A percentile compares a stretch with the other conserved stretches of the same genome.
These are phyloP conservation scores for Seladonia tumulorum DNA, from an alignment of 2,888 invertebrate genomes.

Conservation along the genomic window DNA sequence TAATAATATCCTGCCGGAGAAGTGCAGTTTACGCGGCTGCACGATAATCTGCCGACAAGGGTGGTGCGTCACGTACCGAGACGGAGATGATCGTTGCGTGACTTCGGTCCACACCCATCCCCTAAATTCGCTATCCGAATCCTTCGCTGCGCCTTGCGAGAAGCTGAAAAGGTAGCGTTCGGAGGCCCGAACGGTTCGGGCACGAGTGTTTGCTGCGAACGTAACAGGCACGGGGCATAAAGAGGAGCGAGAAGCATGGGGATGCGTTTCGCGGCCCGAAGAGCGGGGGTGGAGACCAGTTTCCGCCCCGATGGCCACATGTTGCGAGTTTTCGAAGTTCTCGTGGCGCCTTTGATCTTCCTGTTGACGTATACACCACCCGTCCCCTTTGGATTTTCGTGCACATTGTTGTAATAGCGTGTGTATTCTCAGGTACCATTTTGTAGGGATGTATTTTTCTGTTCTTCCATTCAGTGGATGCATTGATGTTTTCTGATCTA, in stretches of 20 bases:
- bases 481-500: too few relatives aligned
- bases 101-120: slow-evolving; percentile 43
- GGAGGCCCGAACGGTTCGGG: background rate
- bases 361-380: background rate
- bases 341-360: slow-evolving; percentile 43
- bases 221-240: slow-evolving; percentile 19
- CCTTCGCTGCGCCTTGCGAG: background rate
- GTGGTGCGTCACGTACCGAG: slow-evolving; percentile 65
- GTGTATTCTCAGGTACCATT: too few relatives aligned
- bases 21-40: slow-evolving; percentile 32
- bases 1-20: slow-evolving; percentile 32
- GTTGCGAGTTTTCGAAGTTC: slow-evolving; percentile 73
- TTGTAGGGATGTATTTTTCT: too few relatives aligned
- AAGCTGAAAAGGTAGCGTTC: slow-evolving; percentile 17
- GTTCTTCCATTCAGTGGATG: too few relatives aligned
- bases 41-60: slow-evolving; percentile 61
- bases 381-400: too few relatives aligned
- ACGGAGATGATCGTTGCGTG: slow-evolving; percentile 57
- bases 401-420: too few relatives aligned
- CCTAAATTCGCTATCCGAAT: slow-evolving; percentile 11
- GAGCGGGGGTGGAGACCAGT: slow-evolving; percentile 57
- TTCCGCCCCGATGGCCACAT: slow-evolving; percentile 78
- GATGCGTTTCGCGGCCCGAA: slow-evolving; percentile 25
- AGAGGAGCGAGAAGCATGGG: background rate
- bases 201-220: slow-evolving; percentile 29